Conservation (phyloP, 2,888 invertebrate species). For the Aphidoletes aphidimyza region DNA sequence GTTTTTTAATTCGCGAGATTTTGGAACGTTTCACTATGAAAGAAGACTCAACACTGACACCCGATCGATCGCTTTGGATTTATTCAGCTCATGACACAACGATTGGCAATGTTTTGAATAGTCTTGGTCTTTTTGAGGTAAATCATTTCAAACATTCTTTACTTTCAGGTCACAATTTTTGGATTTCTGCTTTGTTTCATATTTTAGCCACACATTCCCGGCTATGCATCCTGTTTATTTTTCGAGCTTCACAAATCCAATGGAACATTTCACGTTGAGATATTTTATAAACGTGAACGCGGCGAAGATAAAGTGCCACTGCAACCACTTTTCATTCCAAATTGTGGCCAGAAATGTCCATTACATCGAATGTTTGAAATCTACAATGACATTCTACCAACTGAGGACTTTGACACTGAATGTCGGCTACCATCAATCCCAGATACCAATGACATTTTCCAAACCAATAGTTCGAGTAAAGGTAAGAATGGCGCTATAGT, state of each 20-base stretch:
- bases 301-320: conserved; percentile 62
- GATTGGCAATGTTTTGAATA: conserved; percentile 77
- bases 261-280: not conserved
- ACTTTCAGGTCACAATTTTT: not conserved
- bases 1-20: conserved; percentile 77
- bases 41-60: conserved; percentile 64
- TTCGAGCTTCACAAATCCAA: not conserved
- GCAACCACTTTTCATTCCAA: conserved; percentile 71
- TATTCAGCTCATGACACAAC: conserved; percentile 88
- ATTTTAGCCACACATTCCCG: not conserved
- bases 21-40: conserved; percentile 71
- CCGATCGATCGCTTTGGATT: conserved; percentile 73
- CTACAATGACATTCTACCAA: conserved; percentile 71
- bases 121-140: conserved; percentile 67
- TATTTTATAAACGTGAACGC: not conserved
- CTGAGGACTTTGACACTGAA: conserved; percentile 66
- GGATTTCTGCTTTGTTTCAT: not conserved
- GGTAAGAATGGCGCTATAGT: too few species aligned
- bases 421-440: conserved; percentile 69
- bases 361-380: conserved; percentile 70
- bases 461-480: not conserved
- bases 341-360: conserved; percentile 75
- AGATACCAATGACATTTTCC: too few species aligned
- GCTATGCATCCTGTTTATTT: not conserved
- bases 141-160: not conserved